These are phyloP conservation scores for western clawed frog (Xenopus tropicalis) DNA, from an alignment of 2,113 vertebrate species.

Conservation along the genomic window UCB_Xtro_10.0 CM004450.2:84047501-84048000, in stretches of 20 bases:
- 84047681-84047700: not conserved
- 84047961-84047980: no score
- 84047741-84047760: not conserved
- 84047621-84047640: not conserved
- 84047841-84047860: no score
- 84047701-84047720: not conserved
- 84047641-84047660: constrained; percentile 14
- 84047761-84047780: not conserved
- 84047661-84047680: not conserved
- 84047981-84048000: no score
- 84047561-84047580: constrained; percentile 2
- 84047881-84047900: no score
- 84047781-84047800: no score
- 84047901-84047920: no score
- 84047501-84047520: not conserved
- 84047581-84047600: constrained; percentile 11
- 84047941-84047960: no score
- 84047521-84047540: not conserved
- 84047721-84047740: not conserved
- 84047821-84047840: no score
- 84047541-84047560: not conserved
- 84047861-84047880: no score
- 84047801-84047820: no score
- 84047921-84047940: no score
- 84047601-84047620: constrained; percentile 10